phyloP scores from a whole-genome alignment of 2,888 invertebrate genomes.

The Arctia plantaginis region DNA sequence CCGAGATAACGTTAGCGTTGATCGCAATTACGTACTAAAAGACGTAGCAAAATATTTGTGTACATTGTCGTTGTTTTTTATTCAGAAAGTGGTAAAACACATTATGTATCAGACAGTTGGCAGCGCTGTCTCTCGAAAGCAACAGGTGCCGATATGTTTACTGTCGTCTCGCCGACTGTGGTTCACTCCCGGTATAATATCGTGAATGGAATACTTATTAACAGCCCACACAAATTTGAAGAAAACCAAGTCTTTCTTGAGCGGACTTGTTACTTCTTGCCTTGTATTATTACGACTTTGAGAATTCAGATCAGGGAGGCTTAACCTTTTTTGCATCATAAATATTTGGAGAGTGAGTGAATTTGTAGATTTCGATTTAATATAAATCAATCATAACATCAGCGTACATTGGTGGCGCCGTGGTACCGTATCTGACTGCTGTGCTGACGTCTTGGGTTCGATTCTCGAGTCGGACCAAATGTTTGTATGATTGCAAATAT shows the following conservation, averaged over 20 bases:
- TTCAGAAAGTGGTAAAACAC: constrained; percentile 39
- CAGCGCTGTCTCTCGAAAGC: constrained; percentile 29
- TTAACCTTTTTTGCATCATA: neutral
- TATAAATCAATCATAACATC: too few relatives aligned
- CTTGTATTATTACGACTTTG: neutral
- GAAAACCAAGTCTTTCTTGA: constrained; percentile 23
- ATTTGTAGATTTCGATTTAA: neutral
- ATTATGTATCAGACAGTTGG: constrained; percentile 27
- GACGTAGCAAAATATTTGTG: constrained; percentile 6
- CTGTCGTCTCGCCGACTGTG: constrained; percentile 25
- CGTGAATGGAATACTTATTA: constrained; percentile 50
- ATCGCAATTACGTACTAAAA: constrained; percentile 2
- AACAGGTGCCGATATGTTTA: constrained; percentile 47
- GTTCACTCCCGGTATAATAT: constrained; percentile 23
- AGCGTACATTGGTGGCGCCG: too few relatives aligned
- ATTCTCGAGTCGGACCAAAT: too few relatives aligned
- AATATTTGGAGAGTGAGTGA: neutral
- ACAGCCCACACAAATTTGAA: constrained; percentile 34
- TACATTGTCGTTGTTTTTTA: constrained; percentile 28
- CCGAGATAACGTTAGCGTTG: neutral
- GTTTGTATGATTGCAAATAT: too few relatives aligned
- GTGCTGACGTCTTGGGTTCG: too few relatives aligned
- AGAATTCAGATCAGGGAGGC: neutral
- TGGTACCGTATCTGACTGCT: too few relatives aligned
- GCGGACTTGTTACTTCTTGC: constrained; percentile 28